Evolutionary conservation across 2,797 vertebrate species (phyloP).

Genomic region (Labeo calbasu): DNA sequence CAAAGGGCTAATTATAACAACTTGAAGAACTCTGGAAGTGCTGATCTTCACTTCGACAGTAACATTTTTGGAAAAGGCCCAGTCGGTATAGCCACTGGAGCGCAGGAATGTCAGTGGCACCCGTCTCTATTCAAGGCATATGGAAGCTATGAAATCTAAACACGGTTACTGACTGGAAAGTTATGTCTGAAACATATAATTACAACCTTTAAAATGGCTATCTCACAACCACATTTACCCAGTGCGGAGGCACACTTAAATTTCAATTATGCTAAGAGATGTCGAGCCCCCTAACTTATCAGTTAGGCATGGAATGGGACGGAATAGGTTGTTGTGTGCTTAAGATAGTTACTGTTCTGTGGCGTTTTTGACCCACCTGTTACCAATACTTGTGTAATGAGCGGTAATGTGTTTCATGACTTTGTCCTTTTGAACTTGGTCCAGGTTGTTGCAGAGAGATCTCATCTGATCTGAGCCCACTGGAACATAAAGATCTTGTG

Average conservation of each 20-base stretch:
- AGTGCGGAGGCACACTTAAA: neutral
- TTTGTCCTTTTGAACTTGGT: conserved; percentile 59
- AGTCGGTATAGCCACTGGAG: conserved; percentile 49
- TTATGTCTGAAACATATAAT: conserved; percentile 37
- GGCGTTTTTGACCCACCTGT: conserved; percentile 54
- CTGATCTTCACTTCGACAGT: conserved; percentile 60
- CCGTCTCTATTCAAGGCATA: conserved; percentile 45
- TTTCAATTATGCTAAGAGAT: conserved; percentile 2
- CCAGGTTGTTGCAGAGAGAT: conserved; percentile 38
- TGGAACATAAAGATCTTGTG: conserved; percentile 22
- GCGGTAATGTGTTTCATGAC: conserved; percentile 56
- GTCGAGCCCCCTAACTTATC: neutral
- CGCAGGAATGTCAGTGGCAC: conserved; percentile 41
- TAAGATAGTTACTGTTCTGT: neutral
- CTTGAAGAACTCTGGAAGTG: conserved; percentile 58
- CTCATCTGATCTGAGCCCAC: conserved; percentile 39
- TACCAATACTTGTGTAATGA: conserved; percentile 55
- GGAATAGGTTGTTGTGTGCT: neutral
- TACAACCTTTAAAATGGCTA: conserved; percentile 23
- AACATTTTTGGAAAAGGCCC: conserved; percentile 46
- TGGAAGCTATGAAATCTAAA: conserved; percentile 46
- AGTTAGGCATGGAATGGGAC: neutral
- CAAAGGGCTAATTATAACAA: conserved; percentile 61
- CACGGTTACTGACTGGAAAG: conserved; percentile 17
- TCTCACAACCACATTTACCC: conserved; percentile 22